A percentile compares a stretch with the other conserved stretches of the same genome.
Evolutionary conservation across 2,797 vertebrate genomes (phyloP).

Genomic region (Chaenodraco wilsoni): DNA sequence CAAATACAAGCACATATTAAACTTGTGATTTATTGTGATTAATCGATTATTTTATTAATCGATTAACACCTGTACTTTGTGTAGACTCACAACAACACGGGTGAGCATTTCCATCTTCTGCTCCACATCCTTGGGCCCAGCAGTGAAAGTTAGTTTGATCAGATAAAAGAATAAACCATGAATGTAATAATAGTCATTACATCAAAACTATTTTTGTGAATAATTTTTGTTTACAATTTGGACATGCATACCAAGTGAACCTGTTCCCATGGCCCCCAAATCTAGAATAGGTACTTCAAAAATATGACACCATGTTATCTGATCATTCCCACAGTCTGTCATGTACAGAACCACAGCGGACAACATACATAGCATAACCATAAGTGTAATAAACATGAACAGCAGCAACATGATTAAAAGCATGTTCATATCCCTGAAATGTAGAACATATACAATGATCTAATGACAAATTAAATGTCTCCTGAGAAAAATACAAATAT

Average conservation of each 20-base stretch:
- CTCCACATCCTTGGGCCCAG: no score
- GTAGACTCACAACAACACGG: no score
- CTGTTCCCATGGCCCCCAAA: constrained; percentile 53
- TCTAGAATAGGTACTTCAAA: constrained; percentile 38
- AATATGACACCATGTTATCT: constrained; percentile 47
- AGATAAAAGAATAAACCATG: constrained; percentile 25
- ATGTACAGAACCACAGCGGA: constrained; percentile 3
- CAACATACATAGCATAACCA: constrained; percentile 21
- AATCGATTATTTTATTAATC: no score
- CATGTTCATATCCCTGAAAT: constrained; percentile 14
- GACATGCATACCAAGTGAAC: constrained; percentile 29
- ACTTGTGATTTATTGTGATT: no score
- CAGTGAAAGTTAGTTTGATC: background rate
- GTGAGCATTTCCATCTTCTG: no score
- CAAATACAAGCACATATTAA: no score
- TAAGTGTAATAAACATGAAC: constrained; percentile 31
- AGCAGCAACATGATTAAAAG: constrained; percentile 31
- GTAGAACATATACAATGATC: background rate
- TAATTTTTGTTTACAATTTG: background rate
- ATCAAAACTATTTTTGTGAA: no score
- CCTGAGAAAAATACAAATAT: constrained; percentile 48
- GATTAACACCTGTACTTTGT: no score
- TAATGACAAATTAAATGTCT: constrained; percentile 26
- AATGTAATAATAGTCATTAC: no score
- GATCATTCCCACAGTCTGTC: constrained; percentile 68